Evolutionary conservation across 2,113 vertebrate species (phyloP), one percentile per base, ranked within the genome.

Genomic region (Naja naja): DNA sequence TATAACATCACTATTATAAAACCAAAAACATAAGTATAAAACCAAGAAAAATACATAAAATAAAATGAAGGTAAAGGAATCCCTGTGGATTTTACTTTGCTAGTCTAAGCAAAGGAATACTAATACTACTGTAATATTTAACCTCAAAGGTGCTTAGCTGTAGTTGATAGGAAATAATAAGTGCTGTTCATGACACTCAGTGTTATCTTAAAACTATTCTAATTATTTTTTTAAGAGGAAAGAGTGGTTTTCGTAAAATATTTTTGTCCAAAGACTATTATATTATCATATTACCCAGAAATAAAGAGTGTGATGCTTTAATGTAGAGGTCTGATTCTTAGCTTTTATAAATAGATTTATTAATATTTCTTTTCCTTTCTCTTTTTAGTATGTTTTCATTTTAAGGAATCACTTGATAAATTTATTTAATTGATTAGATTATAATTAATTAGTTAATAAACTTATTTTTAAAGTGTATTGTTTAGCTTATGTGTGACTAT

Each of bases 151-250:
- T 96, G 34, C 4, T 95, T 95, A 85, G 91, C 90, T 34, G 81
- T 92, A 39, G 90, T 89, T 94, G 86, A 92, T 93, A 96, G 94
- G 93, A 93, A 93, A 94, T n/a, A 91, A 92, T 85, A 91, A 94
- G 94, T 55, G 3, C n/a, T 90, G 43, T 87, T 0, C 81, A 56
- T 92, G 81, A 64, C 25, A 87, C 90, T n/a, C 87, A 55, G 64
- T 89, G 16, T 92, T 91, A 64, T 53, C 8, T 0, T 93, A 39
- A 91, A 96, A 91, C 10, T 6, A 0, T 88, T 90, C 4, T 8
- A 0, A 87, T 30, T 88, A 87, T 45, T 94, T 81, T 1, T 52
- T 81, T 9, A 43, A 43, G 20, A 81, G 74, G 22, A 7, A 43
- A 81, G 18, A 81, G 34, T 81, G 74, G 3, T 34, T 43, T 81